phyloP scores from a whole-genome alignment of 2,113 vertebrate species.

The Argyrosomus japonicus region DNA sequence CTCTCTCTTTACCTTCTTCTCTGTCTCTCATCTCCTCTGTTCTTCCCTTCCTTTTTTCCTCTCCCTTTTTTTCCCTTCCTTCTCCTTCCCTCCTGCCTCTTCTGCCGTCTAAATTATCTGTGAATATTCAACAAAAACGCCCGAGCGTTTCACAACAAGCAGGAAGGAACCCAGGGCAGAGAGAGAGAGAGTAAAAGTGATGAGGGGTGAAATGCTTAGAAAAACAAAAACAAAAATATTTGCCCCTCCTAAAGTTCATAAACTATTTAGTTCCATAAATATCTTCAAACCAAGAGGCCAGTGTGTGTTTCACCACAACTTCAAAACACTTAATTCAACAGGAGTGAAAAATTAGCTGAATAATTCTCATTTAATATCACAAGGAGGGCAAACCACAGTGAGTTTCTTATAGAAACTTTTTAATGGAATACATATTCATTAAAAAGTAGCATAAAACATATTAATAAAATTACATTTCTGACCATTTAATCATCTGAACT shows the following conservation, averaged over 20 bases:
- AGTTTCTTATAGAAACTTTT: background rate
- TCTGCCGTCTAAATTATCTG: slow-evolving; percentile 34
- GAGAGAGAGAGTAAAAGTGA: background rate
- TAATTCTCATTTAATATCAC: slow-evolving; percentile 41
- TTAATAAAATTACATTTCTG: background rate
- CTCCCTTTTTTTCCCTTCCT: background rate
- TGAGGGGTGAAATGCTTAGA: slow-evolving; percentile 39
- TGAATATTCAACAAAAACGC: slow-evolving; percentile 63
- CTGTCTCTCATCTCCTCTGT: slow-evolving; percentile 9
- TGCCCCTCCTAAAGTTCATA: slow-evolving; percentile 47
- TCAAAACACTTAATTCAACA: slow-evolving; percentile 40
- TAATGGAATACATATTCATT: background rate
- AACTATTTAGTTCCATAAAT: slow-evolving; percentile 61
- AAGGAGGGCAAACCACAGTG: background rate
- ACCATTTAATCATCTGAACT: background rate
- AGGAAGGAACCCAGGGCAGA: slow-evolving; percentile 57
- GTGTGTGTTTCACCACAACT: slow-evolving; percentile 33
- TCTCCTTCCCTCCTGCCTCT: slow-evolving; percentile 15
- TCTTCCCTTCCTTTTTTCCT: slow-evolving; percentile 14
- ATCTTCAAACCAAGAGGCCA: slow-evolving; percentile 50
- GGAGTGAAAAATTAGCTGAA: slow-evolving; percentile 8
- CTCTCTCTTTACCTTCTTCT: background rate
- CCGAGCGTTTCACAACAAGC: slow-evolving; percentile 8
- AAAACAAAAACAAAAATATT: slow-evolving; percentile 64
- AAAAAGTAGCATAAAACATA: background rate